Percentiles rank a stretch among this genome's conserved stretches.
Conservation (phyloP, 2,113 vertebrate species). For the Otolemur garnettii region DNA sequence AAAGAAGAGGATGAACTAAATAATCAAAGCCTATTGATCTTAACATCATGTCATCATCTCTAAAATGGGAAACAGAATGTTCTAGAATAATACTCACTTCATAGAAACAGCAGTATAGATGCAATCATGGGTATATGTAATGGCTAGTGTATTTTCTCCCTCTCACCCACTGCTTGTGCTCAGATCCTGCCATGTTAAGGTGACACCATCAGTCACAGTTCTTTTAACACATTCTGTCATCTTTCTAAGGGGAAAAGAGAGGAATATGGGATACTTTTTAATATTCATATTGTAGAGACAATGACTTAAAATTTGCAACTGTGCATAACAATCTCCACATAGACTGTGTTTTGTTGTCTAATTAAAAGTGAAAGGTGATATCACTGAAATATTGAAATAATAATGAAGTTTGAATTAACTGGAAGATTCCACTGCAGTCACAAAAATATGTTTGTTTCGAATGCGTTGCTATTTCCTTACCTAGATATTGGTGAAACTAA, state of each 20-base stretch:
- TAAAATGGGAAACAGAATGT: neutral
- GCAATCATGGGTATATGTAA: accelerated
- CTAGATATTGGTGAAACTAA: conserved; percentile 64
- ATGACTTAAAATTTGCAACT: neutral
- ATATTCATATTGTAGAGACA: neutral
- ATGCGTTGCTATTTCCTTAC: conserved; percentile 24
- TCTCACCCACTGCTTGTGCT: neutral
- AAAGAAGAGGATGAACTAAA: neutral
- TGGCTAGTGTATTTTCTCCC: neutral
- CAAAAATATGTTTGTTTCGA: conserved; percentile 27
- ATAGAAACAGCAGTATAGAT: neutral
- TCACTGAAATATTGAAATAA: neutral
- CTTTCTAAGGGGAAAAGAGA: neutral
- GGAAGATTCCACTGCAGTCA: neutral
- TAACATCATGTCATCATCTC: neutral
- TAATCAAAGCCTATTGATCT: neutral
- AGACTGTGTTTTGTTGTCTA: neutral
- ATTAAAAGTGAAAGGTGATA: conserved; percentile 47
- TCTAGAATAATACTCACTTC: neutral
- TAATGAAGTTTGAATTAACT: conserved; percentile 67
- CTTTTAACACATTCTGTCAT: neutral
- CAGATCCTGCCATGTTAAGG: neutral
- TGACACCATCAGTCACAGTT: neutral
- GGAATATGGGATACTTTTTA: neutral
- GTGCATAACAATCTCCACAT: neutral